Conservation (phyloP, 2,113 vertebrate genomes). For the Phoenicopterus ruber region DNA sequence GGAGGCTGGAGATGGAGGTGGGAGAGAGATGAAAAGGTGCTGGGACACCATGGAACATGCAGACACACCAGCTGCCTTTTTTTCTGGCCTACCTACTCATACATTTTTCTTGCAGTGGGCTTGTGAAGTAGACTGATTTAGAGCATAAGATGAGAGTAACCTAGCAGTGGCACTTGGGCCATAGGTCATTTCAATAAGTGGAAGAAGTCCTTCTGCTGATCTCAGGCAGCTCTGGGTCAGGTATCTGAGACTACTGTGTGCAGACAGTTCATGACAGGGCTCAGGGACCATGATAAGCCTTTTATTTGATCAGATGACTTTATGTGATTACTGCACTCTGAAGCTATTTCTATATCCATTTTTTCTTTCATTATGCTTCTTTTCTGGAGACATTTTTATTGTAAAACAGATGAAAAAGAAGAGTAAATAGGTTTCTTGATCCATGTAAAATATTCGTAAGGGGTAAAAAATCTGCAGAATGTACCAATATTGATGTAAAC, state of each 20-base stretch:
- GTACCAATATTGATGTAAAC: background rate
- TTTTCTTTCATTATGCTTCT: background rate
- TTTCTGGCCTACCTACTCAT: background rate
- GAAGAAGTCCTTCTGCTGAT: background rate
- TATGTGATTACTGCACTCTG: background rate
- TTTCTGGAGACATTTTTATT: background rate
- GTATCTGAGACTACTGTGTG: background rate
- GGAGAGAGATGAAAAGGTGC: background rate
- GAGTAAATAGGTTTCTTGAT: conserved; percentile 25
- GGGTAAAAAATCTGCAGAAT: background rate
- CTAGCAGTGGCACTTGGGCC: background rate
- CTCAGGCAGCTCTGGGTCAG: background rate
- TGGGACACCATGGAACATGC: background rate
- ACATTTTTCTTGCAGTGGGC: background rate
- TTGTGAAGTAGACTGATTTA: background rate
- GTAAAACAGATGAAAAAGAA: background rate
- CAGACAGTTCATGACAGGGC: background rate
- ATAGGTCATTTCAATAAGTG: background rate
- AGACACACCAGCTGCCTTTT: background rate
- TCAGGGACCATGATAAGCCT: background rate
- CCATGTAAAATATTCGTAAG: background rate
- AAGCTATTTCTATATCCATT: background rate
- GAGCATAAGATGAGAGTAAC: background rate
- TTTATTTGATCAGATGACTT: conserved; percentile 11
- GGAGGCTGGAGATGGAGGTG: background rate